These are phyloP conservation scores for Yponomeuta malinellus DNA, from an alignment of 2,888 invertebrate genomes.

Conservation along the genomic window DNA sequence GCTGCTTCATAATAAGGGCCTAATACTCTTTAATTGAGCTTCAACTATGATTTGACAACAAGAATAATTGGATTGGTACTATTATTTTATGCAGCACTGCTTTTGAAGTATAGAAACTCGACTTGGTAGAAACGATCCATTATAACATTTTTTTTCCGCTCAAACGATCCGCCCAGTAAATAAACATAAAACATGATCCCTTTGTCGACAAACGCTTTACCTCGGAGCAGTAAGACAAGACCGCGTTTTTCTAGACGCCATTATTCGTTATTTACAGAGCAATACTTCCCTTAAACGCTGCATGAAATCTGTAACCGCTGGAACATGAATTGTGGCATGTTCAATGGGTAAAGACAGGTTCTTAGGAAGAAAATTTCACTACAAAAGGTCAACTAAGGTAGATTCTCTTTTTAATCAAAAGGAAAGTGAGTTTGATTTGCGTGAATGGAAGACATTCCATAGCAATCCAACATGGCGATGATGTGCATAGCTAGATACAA, in stretches of 20 bases:
- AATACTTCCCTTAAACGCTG: slow-evolving; percentile 9
- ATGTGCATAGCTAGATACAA: too few species aligned
- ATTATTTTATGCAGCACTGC: neutral
- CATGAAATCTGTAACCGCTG: slow-evolving; percentile 3
- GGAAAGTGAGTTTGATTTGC: too few species aligned
- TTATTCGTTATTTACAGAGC: neutral
- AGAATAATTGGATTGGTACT: too few species aligned
- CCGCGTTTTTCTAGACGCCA: neutral
- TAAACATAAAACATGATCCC: neutral
- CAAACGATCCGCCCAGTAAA: neutral
- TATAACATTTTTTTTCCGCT: neutral
- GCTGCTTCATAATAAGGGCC: too few species aligned
- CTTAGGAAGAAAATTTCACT: neutral
- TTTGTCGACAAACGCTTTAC: neutral
- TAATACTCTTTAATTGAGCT: too few species aligned
- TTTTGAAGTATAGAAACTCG: neutral
- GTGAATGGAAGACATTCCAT: neutral
- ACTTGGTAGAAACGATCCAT: too few species aligned
- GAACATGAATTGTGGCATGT: slow-evolving; percentile 8
- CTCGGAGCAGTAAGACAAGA: neutral
- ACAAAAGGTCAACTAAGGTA: neutral
- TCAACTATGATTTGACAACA: too few species aligned
- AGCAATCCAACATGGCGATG: too few species aligned
- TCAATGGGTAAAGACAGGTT: slow-evolving; percentile 14
- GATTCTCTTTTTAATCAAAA: neutral